Base-by-base conservation (phyloP, 2,113 vertebrate genomes). In the Corythornis madagascariensis region DNA sequence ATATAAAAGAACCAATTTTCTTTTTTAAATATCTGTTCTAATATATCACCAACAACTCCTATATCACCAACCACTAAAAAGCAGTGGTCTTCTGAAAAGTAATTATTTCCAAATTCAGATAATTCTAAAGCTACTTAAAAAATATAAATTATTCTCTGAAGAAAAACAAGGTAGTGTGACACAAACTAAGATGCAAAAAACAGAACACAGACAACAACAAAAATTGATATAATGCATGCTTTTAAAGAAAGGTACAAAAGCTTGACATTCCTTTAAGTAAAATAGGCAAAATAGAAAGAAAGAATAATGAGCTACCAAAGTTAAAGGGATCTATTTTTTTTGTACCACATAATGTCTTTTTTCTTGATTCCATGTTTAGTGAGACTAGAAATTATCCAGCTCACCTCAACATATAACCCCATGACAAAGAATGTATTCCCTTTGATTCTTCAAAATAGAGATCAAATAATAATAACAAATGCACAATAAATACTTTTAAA, bases 401-500 rank as follows among this genome's bases (percentile, higher is more conserved):
- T 21, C 13, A 48, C 28, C 20, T 33, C 25, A 74, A 35, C 2
- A 6, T 9, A 25, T 5, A 53, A 21, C 7, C 5, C 20, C 13
- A 26, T 2, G 6, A 38, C 4, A 88, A 53, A 80, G 14, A 57
- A 8, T 0, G 47, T 64, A 20, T 38, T 89, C 26, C 73, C 9
- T 61, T 72, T 5, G 19, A 31, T 71, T 63, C 33, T 7, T 25
- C 18, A 43, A 22, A 13, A 19, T 5, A 56, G 55, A 67, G 16
- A 17, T 59, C 45, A 84, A 72, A 16, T 1, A 33, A 11, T 7
- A 38, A 45, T 6, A 45, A 31, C 4, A 5, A 86, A 72, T 0
- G 0, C 3, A 9, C 4, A 1, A 26, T 8, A 57, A 75, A 52
- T 29, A n/a, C 20, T 25, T n/a, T 18, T 9, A 67, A 57, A n/a